Percentiles rank a stretch among this genome's conserved stretches.
Evolutionary conservation across 2,888 invertebrate species (phyloP).

Genomic region (Pseudeuparius sepicola): DNA sequence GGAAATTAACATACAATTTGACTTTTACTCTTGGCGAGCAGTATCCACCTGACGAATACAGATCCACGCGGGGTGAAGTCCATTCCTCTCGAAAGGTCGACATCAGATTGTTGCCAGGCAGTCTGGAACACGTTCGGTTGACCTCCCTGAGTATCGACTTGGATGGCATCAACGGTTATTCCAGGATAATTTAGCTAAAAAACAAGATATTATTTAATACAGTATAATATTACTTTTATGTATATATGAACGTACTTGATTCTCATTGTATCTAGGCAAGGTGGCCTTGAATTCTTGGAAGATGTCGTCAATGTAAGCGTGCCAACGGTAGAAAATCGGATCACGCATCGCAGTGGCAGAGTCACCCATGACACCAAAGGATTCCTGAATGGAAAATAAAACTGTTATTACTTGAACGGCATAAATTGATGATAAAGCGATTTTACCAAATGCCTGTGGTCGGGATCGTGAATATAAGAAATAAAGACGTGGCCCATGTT

Average conservation of each 20-base stretch:
- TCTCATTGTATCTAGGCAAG: conserved; percentile 51
- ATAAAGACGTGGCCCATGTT: conserved; percentile 75
- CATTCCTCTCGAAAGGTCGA: conserved; percentile 69
- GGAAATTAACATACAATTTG: too few relatives aligned
- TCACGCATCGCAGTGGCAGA: conserved; percentile 79
- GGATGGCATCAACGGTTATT: conserved; percentile 48
- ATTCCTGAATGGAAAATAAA: conserved; percentile 46
- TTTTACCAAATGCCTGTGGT: conserved; percentile 57
- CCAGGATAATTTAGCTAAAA: conserved; percentile 54
- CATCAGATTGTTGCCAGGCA: conserved; percentile 70
- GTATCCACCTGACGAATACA: conserved; percentile 47
- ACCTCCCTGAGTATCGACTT: conserved; percentile 45
- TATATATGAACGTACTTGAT: conserved; percentile 41
- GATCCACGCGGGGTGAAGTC: conserved; percentile 72
- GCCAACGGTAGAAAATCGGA: conserved; percentile 80
- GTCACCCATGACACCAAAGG: conserved; percentile 74
- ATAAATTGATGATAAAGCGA: not conserved
- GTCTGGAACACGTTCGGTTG: conserved; percentile 38
- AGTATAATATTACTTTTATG: conserved; percentile 2
- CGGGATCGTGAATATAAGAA: conserved; percentile 71
- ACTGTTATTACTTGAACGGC: not conserved
- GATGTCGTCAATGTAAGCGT: conserved; percentile 66
- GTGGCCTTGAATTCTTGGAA: conserved; percentile 65
- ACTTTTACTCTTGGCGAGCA: too few relatives aligned
- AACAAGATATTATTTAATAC: not conserved